phyloP scores from a whole-genome alignment of 2,888 invertebrate species.

The Empis livida region DNA sequence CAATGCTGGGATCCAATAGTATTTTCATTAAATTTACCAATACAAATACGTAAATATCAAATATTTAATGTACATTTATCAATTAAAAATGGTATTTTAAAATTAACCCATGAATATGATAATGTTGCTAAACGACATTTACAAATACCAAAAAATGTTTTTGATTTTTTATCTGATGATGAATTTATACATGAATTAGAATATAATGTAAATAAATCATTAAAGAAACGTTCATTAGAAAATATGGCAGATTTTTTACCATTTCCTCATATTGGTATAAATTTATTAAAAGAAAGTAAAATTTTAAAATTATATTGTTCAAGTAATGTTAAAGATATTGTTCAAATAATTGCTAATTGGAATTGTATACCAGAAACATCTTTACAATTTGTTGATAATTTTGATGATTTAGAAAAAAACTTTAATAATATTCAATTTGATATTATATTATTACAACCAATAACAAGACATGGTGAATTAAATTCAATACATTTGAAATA shows the following conservation, averaged over 20 bases:
- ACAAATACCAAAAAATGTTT: slow-evolving; percentile 8
- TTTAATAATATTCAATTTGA: slow-evolving; percentile 6
- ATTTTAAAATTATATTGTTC: slow-evolving; percentile 10
- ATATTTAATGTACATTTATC: slow-evolving; percentile 6
- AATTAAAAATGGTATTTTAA: slow-evolving; percentile 9
- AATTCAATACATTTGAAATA: slow-evolving; percentile 10
- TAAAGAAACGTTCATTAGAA: slow-evolving; percentile 3
- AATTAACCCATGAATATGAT: slow-evolving; percentile 8
- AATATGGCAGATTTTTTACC: slow-evolving; percentile 9
- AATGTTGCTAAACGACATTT: neutral
- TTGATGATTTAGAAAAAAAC: slow-evolving; percentile 2
- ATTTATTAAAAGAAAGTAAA: slow-evolving; percentile 11
- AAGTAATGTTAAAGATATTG: slow-evolving; percentile 5
- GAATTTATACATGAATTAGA: slow-evolving; percentile 11
- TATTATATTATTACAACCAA: slow-evolving; percentile 10
- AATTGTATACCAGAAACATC: slow-evolving; percentile 8
- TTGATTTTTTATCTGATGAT: slow-evolving; percentile 10
- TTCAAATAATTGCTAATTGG: slow-evolving; percentile 7
- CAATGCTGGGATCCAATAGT: slow-evolving; percentile 12
- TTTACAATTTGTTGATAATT: slow-evolving; percentile 9
- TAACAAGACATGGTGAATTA: slow-evolving; percentile 8
- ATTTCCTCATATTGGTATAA: slow-evolving; percentile 13
- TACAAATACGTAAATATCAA: slow-evolving; percentile 9
- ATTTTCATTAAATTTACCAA: slow-evolving; percentile 7
- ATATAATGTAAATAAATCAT: slow-evolving; percentile 7